Percentiles rank a stretch among this genome's conserved stretches.
phyloP scores from a whole-genome alignment of 2,888 invertebrate genomes.

The Gnatocerus cornutus region DNA sequence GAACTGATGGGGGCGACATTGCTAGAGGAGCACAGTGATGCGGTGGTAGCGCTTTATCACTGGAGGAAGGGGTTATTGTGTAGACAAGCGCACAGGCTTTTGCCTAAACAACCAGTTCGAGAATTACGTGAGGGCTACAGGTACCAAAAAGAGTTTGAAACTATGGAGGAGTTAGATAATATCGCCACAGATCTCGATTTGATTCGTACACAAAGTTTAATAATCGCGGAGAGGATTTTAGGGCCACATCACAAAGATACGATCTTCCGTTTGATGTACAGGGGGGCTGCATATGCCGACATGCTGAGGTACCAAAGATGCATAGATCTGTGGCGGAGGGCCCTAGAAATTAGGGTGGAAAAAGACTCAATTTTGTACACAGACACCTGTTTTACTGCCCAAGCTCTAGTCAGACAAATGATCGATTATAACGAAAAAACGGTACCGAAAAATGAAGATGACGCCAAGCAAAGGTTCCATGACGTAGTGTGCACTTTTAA shows the following conservation, averaged over 20 bases:
- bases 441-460: constrained; percentile 72
- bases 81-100: constrained; percentile 68
- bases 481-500: constrained; percentile 83
- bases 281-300: constrained; percentile 84
- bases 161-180: constrained; percentile 81
- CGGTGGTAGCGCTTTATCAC: constrained; percentile 79
- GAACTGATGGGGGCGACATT: constrained; percentile 92
- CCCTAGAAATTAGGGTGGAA: constrained; percentile 84
- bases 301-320: constrained; percentile 85
- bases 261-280: constrained; percentile 76
- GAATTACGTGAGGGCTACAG: constrained; percentile 78
- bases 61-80: constrained; percentile 88
- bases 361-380: constrained; percentile 84
- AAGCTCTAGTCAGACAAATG: constrained; percentile 89
- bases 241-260: constrained; percentile 91
- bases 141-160: constrained; percentile 82
- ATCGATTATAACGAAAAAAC: constrained; percentile 80
- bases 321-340: constrained; percentile 90
- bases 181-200: constrained; percentile 87
- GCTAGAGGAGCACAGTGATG: constrained; percentile 90
- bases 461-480: constrained; percentile 76
- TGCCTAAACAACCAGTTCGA: constrained; percentile 74
- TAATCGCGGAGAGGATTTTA: constrained; percentile 91
- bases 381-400: constrained; percentile 90
- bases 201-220: constrained; percentile 88